Evolutionary conservation across 1,140 invertebrate genomes (phyloP).

Genomic region (Lutraria rhynchaena): DNA sequence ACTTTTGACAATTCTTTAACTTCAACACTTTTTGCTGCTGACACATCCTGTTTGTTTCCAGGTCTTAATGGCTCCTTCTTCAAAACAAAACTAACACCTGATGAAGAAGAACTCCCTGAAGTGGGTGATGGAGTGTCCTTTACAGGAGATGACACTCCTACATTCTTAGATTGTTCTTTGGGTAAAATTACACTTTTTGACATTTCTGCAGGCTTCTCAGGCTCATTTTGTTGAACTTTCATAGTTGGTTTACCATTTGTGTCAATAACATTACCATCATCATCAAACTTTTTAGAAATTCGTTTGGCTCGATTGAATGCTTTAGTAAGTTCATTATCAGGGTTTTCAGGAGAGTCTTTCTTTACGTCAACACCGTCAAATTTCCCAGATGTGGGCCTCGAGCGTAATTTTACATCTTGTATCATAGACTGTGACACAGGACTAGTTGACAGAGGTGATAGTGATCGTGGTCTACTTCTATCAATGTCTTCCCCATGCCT

Average conservation of each 20-base stretch:
- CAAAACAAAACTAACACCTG: constrained; percentile 62
- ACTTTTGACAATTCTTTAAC: constrained; percentile 27
- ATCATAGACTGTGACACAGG: constrained; percentile 53
- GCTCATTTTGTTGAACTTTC: constrained; percentile 13
- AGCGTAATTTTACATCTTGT: constrained; percentile 50
- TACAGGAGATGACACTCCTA: neutral
- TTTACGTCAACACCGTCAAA: constrained; percentile 38
- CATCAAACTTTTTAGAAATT: constrained; percentile 58
- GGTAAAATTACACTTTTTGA: neutral
- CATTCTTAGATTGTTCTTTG: constrained; percentile 18
- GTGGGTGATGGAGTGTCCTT: neutral
- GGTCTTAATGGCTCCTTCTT: constrained; percentile 66
- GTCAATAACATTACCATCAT: constrained; percentile 14
- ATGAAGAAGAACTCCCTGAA: constrained; percentile 4
- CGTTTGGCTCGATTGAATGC: constrained; percentile 66
- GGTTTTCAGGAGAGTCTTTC: constrained; percentile 10
- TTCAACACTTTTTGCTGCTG: neutral
- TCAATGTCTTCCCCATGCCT: constrained; percentile 7
- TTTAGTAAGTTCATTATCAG: constrained; percentile 62
- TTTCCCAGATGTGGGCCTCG: constrained; percentile 54
- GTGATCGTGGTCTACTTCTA: constrained; percentile 41
- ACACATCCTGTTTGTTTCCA: constrained; percentile 11
- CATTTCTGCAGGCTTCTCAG: constrained; percentile 6
- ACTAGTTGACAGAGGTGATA: constrained; percentile 55
- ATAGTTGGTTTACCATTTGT: constrained; percentile 6